phyloP scores from a whole-genome alignment of 2,113 vertebrate genomes.

The Chlorodrepanis virens region DNA sequence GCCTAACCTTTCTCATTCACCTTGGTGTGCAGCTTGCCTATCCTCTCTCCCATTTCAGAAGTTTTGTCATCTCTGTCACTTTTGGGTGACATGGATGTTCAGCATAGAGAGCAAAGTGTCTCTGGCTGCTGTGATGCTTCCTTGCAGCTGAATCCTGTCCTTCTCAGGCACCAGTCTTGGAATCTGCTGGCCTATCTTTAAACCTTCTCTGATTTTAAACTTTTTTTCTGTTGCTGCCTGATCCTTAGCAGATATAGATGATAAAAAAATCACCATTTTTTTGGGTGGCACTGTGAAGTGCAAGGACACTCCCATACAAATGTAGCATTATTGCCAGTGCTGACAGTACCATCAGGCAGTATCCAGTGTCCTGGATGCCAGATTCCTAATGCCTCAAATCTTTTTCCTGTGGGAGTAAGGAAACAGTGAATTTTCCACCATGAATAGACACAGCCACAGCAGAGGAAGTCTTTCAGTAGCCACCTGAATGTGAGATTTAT shows the following conservation, averaged over 20 bases:
- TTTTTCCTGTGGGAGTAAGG: neutral
- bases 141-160: neutral
- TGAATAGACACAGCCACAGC: neutral
- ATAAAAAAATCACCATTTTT: neutral
- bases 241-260: neutral
- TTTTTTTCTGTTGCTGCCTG: neutral
- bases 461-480: neutral
- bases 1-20: neutral
- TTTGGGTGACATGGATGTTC: fast-evolving
- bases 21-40: neutral
- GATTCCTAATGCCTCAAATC: neutral
- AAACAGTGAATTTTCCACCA: neutral
- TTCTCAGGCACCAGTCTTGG: neutral
- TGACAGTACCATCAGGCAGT: neutral
- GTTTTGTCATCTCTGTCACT: neutral
- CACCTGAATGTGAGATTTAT: neutral
- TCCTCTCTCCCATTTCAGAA: neutral
- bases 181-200: neutral
- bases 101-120: neutral
- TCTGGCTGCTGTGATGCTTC: neutral
- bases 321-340: neutral
- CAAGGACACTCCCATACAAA: neutral
- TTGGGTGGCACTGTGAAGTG: neutral
- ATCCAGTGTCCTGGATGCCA: neutral
- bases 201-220: neutral